phyloP scores from a whole-genome alignment of 37 sponge, comb jelly and placozoan genomes.

The Amphimedon queenslandica region DNA sequence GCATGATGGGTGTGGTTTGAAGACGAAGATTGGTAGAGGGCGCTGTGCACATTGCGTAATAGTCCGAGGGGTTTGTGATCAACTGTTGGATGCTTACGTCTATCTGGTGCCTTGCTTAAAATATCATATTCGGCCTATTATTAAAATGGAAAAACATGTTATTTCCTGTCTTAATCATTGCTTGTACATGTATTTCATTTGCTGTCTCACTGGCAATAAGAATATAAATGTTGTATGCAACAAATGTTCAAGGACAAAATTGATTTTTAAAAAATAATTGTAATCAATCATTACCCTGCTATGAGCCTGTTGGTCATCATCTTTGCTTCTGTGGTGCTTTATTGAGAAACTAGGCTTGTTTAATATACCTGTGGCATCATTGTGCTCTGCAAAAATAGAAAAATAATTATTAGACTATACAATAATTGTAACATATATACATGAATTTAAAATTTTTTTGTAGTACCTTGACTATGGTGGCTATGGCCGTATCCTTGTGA shows the following conservation, averaged over 20 bases:
- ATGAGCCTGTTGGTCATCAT: no score
- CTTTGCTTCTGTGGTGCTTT: no score
- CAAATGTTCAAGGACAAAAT: no score
- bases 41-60: neutral
- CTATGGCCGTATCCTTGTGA: constrained; percentile 8
- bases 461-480: constrained; percentile 25
- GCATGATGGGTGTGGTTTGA: constrained; percentile 14
- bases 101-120: constrained; percentile 39
- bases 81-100: neutral
- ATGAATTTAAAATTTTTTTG: no score
- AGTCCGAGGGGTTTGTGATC: constrained; percentile 7
- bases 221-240: no score
- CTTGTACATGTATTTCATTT: neutral
- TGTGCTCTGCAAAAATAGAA: neutral
- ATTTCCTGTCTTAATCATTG: neutral
- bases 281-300: no score
- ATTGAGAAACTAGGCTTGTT: neutral
- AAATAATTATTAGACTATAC: no score
- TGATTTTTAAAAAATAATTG: no score
- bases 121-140: constrained; percentile 19
- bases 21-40: constrained; percentile 8
- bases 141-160: neutral
- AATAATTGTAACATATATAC: no score
- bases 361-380: neutral
- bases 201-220: neutral